Evolutionary conservation across 1,140 invertebrate species (phyloP).

Genomic region (Panagrolaimus sp.): DNA sequence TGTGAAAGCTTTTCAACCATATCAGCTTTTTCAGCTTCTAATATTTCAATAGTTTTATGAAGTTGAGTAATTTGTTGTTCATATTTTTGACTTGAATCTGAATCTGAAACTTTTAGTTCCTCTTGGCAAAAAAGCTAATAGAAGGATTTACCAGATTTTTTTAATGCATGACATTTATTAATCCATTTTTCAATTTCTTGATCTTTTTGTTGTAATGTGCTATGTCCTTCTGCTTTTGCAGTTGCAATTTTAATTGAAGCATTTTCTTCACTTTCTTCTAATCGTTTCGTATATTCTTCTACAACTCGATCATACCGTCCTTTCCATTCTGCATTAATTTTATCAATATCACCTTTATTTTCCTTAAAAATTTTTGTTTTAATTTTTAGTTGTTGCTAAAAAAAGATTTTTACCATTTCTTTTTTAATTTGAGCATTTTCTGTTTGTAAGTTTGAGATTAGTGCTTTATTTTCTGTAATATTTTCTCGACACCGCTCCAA

Average conservation of each 20-base stretch:
- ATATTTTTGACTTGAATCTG: slow-evolving; percentile 38
- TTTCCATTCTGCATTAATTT: slow-evolving; percentile 44
- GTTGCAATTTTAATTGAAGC: slow-evolving; percentile 40
- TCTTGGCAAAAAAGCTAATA: background rate
- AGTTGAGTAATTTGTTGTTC: slow-evolving; percentile 40
- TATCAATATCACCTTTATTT: slow-evolving; percentile 20
- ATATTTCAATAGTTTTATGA: slow-evolving; percentile 29
- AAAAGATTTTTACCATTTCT: background rate
- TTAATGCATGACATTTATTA: slow-evolving; percentile 39
- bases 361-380: slow-evolving; percentile 10
- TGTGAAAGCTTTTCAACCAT: slow-evolving; percentile 54
- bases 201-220: slow-evolving; percentile 40
- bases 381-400: slow-evolving; percentile 18
- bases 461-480: slow-evolving; percentile 34
- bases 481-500: slow-evolving; percentile 42
- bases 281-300: slow-evolving; percentile 28
- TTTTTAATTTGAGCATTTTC: slow-evolving; percentile 1
- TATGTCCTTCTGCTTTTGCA: slow-evolving; percentile 45
- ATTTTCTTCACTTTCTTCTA: slow-evolving; percentile 30
- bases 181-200: slow-evolving; percentile 47
- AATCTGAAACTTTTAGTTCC: slow-evolving; percentile 30
- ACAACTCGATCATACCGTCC: slow-evolving; percentile 43
- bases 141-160: slow-evolving; percentile 33
- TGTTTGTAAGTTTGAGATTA: background rate
- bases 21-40: slow-evolving; percentile 52